These are phyloP conservation scores for Eulithis prunata DNA, from an alignment of 2,888 invertebrate species.

Conservation along the genomic window DNA sequence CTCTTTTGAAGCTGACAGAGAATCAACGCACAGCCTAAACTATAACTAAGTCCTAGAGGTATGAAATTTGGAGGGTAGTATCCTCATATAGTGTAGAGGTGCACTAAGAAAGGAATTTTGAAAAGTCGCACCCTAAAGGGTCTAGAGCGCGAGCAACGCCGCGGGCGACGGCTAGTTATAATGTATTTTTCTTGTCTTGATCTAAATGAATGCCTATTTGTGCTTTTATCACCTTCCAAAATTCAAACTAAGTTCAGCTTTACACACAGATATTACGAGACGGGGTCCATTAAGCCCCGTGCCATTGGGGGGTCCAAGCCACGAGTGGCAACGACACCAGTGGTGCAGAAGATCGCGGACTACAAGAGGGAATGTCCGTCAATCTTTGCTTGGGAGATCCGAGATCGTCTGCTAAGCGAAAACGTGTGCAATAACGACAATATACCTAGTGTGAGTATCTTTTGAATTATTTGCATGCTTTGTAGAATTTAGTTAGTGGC, in stretches of 20 bases:
- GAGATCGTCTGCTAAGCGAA: constrained; percentile 96
- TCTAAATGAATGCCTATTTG: constrained; percentile 22
- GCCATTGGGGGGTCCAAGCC: constrained; percentile 99
- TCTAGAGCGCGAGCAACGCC: no score
- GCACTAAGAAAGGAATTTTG: no score
- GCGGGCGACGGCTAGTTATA: no score
- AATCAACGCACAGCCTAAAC: no score
- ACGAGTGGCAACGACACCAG: constrained; percentile 96
- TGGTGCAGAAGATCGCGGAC: constrained; percentile 97
- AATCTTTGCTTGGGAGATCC: constrained; percentile 99
- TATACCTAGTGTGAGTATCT: constrained; percentile 96
- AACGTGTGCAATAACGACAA: constrained; percentile 99
- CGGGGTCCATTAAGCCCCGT: constrained; percentile 97
- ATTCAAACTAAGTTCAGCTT: constrained; percentile 79
- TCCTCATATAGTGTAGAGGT: no score
- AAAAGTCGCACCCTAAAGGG: no score
- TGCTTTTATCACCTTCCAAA: constrained; percentile 60
- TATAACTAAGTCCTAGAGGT: no score
- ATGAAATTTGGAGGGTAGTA: no score
- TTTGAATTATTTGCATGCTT: constrained; percentile 18
- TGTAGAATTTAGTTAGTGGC: neutral
- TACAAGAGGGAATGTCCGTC: constrained; percentile 99
- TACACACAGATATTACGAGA: constrained; percentile 96
- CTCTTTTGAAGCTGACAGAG: no score
- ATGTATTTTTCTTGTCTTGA: constrained; percentile 1